Evolutionary conservation across 2,888 invertebrate genomes (phyloP).

Genomic region (Malacosoma neustria): DNA sequence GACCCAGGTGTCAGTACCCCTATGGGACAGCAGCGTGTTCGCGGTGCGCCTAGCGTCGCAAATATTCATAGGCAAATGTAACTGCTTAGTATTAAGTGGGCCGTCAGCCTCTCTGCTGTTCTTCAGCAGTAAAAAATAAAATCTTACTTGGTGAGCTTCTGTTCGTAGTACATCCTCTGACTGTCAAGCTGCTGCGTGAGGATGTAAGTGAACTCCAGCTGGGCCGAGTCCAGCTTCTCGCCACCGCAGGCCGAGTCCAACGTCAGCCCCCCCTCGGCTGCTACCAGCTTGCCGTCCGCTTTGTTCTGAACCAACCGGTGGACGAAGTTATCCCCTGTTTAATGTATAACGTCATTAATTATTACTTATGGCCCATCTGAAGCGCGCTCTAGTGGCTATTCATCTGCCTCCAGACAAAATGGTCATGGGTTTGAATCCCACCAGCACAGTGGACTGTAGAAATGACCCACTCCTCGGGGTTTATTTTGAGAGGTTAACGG

Average conservation of each 20-base stretch:
- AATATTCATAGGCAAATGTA: not conserved
- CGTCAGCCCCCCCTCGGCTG: slow-evolving; percentile 79
- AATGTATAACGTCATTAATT: too few species aligned
- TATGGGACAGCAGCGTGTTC: too few species aligned
- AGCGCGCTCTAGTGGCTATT: too few species aligned
- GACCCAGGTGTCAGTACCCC: too few species aligned
- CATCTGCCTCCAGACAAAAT: too few species aligned
- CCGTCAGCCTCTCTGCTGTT: not conserved
- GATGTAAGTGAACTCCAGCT: slow-evolving; percentile 96
- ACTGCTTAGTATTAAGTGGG: too few species aligned
- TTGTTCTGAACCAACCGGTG: slow-evolving; percentile 97
- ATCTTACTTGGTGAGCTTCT: slow-evolving; percentile 63
- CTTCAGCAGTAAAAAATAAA: slow-evolving; percentile 51
- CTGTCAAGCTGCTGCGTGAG: slow-evolving; percentile 96
- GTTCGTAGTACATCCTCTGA: slow-evolving; percentile 94
- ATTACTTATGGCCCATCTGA: too few species aligned
- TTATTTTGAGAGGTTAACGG: too few species aligned
- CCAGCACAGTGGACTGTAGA: too few species aligned
- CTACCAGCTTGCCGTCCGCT: slow-evolving; percentile 96
- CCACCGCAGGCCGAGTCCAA: slow-evolving; percentile 57
- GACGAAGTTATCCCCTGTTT: slow-evolving; percentile 90
- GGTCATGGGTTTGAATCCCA: too few species aligned
- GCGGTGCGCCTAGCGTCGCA: too few species aligned
- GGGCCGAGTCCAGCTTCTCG: slow-evolving; percentile 92
- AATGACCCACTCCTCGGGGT: too few species aligned